Evolutionary conservation across 2,888 invertebrate species (phyloP), one percentile per base, ranked within the genome.

Genomic region (Pardosa pseudoannulata): DNA sequence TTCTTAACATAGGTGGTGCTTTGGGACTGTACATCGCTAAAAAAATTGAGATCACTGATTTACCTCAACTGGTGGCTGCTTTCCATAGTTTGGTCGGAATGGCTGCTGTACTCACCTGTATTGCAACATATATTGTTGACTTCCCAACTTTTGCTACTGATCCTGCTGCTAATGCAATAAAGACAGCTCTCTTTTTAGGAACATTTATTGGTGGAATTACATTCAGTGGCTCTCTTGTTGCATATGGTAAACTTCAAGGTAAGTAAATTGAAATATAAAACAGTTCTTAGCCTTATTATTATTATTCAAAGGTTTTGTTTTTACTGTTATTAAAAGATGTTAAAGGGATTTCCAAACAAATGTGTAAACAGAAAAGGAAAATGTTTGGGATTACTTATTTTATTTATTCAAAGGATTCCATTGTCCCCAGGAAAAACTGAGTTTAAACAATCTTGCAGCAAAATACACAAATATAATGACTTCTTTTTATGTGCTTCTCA

Each of bases 171-270:
- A 94, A 94, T 89, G 96, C 96, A 56, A 93, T 96, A 89, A 96
- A 96, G 92, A 95, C 96, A 0, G 94, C 96, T 1, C 93, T 96
- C 46, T 96, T 96, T 93, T 93, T 97, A 68, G 97, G 97, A 27
- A 96, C 96, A 0, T 96, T 95, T 92, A 97, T 97, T 90, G 97
- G 97, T 87, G 97, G 96, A 67, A 95, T 97, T 73, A 97, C 97
- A 2, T 96, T 96, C 92, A 96, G 95, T 89, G 97, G 97, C 3
- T 96, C 96, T 0, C 92, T 97, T 68, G 94, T 97, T 87, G 97
- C 97, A 16, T 97, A 97, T 92, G 97, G 96, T 89, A 97, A 97
- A 93, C 94, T 97, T 67, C 97, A 97, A 92, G 93, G 92, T 92
- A 88, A 56, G 23, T 46, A 5, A 5, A 11, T 36, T 5, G 36